Conservation (phyloP, 2,888 invertebrate species). For the Polyploca ridens region DNA sequence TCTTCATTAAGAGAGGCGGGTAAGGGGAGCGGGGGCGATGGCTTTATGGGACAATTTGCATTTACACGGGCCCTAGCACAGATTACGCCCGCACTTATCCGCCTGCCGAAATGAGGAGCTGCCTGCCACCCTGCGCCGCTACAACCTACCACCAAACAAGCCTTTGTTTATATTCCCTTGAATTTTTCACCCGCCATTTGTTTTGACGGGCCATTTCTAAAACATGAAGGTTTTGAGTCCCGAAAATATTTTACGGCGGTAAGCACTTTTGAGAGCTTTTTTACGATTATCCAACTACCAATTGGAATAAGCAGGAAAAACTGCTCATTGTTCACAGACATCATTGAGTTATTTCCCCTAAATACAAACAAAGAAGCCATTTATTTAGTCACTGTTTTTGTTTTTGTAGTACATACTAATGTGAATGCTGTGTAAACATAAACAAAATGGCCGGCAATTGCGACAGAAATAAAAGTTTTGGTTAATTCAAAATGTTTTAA, state of each 20-base stretch:
- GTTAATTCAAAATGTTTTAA: not conserved
- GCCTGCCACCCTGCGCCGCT: slow-evolving; percentile 57
- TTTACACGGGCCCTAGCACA: slow-evolving; percentile 82
- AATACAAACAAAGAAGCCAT: not conserved
- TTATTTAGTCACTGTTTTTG: not conserved
- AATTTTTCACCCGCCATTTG: slow-evolving; percentile 79
- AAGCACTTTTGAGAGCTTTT: slow-evolving; percentile 48
- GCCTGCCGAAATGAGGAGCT: slow-evolving; percentile 75
- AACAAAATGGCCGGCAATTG: not conserved
- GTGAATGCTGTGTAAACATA: not conserved
- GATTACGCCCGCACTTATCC: slow-evolving; percentile 82
- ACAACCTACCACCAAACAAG: slow-evolving; percentile 71
- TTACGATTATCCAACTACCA: slow-evolving; percentile 46
- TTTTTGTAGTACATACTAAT: not conserved
- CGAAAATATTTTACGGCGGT: slow-evolving; percentile 62
- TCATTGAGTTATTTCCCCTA: not conserved
- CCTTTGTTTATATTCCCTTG: slow-evolving; percentile 78
- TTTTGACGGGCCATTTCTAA: slow-evolving; percentile 73
- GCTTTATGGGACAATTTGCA: slow-evolving; percentile 84
- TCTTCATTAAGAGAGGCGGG: slow-evolving; percentile 76
- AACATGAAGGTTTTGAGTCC: slow-evolving; percentile 61
- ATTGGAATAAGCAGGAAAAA: slow-evolving; percentile 7
- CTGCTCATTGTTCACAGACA: slow-evolving; percentile 11
- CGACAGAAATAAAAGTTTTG: not conserved
- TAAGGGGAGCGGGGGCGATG: slow-evolving; percentile 57